These are phyloP conservation scores for Porites divaricata DNA, from an alignment of 92 coral and sea anemone genomes.

Conservation along the genomic window DNA sequence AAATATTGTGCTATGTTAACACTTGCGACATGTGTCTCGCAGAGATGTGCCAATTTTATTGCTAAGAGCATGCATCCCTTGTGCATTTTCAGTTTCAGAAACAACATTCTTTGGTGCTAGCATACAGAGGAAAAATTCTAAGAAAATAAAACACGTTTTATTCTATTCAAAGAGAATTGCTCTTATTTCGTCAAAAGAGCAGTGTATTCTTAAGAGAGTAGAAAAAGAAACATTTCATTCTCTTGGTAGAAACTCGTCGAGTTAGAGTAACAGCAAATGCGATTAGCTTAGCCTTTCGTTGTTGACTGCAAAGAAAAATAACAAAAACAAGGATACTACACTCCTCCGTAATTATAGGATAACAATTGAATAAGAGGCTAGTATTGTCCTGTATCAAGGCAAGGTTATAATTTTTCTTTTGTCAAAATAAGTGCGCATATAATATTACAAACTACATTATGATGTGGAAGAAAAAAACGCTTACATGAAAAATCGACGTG, in stretches of 20 bases:
- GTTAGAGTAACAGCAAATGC: not conserved
- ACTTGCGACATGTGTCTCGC: conserved; percentile 14
- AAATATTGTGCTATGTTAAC: conserved; percentile 35
- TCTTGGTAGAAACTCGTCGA: not conserved
- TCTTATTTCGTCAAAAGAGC: conserved; percentile 16
- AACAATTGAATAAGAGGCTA: conserved; percentile 42
- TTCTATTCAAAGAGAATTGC: not conserved
- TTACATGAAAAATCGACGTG: not conserved
- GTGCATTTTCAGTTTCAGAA: not conserved
- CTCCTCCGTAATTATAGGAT: conserved; percentile 21
- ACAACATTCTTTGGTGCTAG: not conserved
- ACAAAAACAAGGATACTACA: conserved; percentile 16
- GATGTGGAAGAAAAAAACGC: not conserved
- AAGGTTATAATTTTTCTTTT: conserved; percentile 46
- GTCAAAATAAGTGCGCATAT: conserved; percentile 19
- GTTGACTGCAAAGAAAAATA: conserved; percentile 21
- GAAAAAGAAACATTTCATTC: not conserved
- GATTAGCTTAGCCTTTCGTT: conserved; percentile 11
- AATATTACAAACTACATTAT: not conserved
- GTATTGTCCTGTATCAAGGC: conserved; percentile 43
- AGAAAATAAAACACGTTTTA: not conserved
- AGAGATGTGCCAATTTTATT: conserved; percentile 8
- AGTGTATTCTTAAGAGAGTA: not conserved
- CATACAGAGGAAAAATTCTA: not conserved
- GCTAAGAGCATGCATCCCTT: not conserved